Evolutionary conservation across 2,113 vertebrate species (phyloP), one percentile per base, ranked within the genome.

Genomic region (Nesoenas mayeri): DNA sequence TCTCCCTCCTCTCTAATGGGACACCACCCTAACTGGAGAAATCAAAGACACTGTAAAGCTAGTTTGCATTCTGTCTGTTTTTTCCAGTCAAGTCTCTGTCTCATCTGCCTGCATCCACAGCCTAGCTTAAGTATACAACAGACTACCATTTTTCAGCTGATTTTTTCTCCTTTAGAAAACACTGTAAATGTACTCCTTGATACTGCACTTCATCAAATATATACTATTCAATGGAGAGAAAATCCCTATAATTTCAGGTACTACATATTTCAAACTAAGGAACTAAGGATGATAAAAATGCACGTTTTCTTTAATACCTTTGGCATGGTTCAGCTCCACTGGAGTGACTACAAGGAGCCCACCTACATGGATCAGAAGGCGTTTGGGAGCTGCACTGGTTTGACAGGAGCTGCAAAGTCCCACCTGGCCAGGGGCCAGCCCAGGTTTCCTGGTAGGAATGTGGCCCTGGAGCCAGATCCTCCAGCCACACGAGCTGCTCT

Each of bases 401-500:
- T 73, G 85, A 93, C 86, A 87, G 42, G 29, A 89, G 70, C 53
- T 81, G 90, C 44, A 53, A 92, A 91, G 69, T 69, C 91, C 85
- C 84, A 57, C 50, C 85, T 92, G 95, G 92, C 60, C 10, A 5
- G 20, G 31, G 12, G 34, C 92, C 95, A 94, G 93, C 53, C 79
- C 91, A 96, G 93, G 83, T 95, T 94, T 96, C 82, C 69, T 24
- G 0, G 44, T 47, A 82, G 86, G 91, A 96, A 93, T 77, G 81
- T 9, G 47, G 74, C 69, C 47, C 0, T 0, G 48, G n/a, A 75
- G 84, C 71, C 94, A 92, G 71, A 47, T 89, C 34, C 54, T 48
- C 51, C 16, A 56, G 72, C 48, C 84, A 93, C 81, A 88, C 61
- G 79, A 77, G 47, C 69, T 70, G 47, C 64, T 66, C 78, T 89